Base-by-base conservation (phyloP, 2,888 invertebrate genomes). In the Toxonevra muliebris region DNA sequence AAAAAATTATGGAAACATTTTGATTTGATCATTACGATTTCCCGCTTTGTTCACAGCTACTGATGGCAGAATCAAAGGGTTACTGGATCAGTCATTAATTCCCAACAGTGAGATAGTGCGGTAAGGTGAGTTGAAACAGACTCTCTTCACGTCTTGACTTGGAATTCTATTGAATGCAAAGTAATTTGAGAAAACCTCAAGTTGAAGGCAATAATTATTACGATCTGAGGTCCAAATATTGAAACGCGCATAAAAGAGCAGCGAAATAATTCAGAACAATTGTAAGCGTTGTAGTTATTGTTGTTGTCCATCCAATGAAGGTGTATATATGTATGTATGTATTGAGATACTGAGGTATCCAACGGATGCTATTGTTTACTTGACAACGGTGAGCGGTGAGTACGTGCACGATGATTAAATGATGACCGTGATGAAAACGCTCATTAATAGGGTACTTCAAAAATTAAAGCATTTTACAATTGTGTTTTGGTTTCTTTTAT, bases 391-490 rank as follows among this genome's bases (percentile, higher is more conserved):
- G 55, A n/a, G 48, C 59, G 59, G 40, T 54, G 55, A n/a, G 45
- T 41, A 53, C 12, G 53, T 54, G 58, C 7, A 5, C 61, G 40
- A 68, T 65, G 65, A 68, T 70, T 67, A 61, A 65, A 70, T 68
- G 67, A 65, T 70, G 68, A 68, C 61, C 59, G 48, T 52, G 79
- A 76, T 80, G 81, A 79, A 79, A 79, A 81, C 75, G 77, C 80
- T 79, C 80, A 79, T 79, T 79, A 79, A 80, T 66, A 60, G 75
- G 71, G 75, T 71, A 77, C 80, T 80, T 80, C 76, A 79, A 73
- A 73, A 79, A 81, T 79, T 77, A 76, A 78, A 77, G 76, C 77
- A 75, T 65, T 19, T 61, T 57, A 69, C 65, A 58, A 52, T 67
- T 58, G 19, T 41, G 57, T 54, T 59, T 41, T 17, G 45, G 13